Base-by-base conservation (phyloP, 1,140 invertebrate genomes). In the Melanaphis sacchari region DNA sequence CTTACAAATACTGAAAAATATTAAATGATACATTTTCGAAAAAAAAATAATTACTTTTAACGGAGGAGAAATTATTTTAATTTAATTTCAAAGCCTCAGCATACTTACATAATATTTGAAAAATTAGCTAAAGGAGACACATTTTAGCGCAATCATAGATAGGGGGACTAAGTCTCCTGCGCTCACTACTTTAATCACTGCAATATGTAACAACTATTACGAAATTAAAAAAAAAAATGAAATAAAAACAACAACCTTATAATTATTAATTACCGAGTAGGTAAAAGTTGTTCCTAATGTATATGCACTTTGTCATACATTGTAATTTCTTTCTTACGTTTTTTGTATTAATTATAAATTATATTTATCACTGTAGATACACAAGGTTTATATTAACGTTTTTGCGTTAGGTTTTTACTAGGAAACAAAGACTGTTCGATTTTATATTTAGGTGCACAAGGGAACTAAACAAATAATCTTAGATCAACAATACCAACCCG, bases 231-330 rank as follows among this genome's bases (percentile, higher is more conserved):
- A 31, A 36, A 66, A 31, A 1, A 24, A 52, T 24, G 5, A 76
- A n/a, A 76, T 26, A 85, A 43, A 85, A n/a, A n/a, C 38, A 40
- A 85, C 82, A 26, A 40, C 40, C 24, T 85, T 31, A 43, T 88
- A 88, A 88, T 88, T 88, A n/a, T 2, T 88, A 88, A 88, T 88
- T 88, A n/a, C 8, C 21, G n/a, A 11, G 85, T 88, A 46, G 46
- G 87, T 89, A 89, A 89, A 89, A 89, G 87, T 89, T 89, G 87
- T 89, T 52, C 85, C 31, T n/a, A n/a, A 76, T 15, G 15, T 59
- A 59, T 18, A 31, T 36, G 31, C 4, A 76, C 36, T n/a, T 76
- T 38, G n/a, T 89, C 36, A 36, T 89, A 89, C 41, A n/a, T 87
- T 87, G 26, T 87, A 31, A 43, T 46, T 87, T 87, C 24, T 41